Conservation (phyloP, 1,140 invertebrate species). For the Drosophila biarmipes region DNA sequence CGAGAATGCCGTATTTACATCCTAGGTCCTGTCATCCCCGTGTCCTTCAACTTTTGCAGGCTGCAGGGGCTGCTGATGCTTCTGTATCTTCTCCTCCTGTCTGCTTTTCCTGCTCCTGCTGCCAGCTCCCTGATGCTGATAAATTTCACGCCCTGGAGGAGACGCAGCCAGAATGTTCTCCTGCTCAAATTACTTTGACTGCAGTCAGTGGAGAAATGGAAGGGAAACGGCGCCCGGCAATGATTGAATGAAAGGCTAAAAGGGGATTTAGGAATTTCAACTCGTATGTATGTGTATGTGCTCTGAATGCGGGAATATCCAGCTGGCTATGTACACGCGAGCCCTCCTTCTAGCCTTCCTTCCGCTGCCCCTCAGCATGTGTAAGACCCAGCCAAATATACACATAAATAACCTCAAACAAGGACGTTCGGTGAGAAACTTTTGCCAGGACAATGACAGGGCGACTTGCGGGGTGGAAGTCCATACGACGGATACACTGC, state of each 20-base stretch:
- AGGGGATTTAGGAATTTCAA: constrained; percentile 69
- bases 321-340: constrained; percentile 1
- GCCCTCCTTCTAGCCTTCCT: not conserved
- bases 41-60: constrained; percentile 72
- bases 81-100: not conserved
- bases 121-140: constrained; percentile 59
- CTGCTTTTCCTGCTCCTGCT: not conserved
- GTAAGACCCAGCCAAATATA: constrained; percentile 22
- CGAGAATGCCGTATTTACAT: constrained; percentile 12
- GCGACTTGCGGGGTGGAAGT: constrained; percentile 3
- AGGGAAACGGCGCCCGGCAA: constrained; percentile 41
- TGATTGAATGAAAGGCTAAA: constrained; percentile 80
- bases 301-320: constrained; percentile 13
- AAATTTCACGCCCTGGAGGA: constrained; percentile 66
- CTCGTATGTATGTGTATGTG: constrained; percentile 1
- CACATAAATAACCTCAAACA: constrained; percentile 81
- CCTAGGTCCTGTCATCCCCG: constrained; percentile 70
- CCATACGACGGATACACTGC: constrained; percentile 18
- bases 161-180: constrained; percentile 36
- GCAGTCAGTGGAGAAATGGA: constrained; percentile 45
- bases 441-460: constrained; percentile 38
- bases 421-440: constrained; percentile 73
- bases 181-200: constrained; percentile 74
- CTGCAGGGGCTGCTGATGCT: constrained; percentile 17
- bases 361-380: not conserved